These are phyloP conservation scores for Spizaetus ornatus DNA, from an alignment of 2,113 vertebrate genomes.

Conservation along the genomic window DNA sequence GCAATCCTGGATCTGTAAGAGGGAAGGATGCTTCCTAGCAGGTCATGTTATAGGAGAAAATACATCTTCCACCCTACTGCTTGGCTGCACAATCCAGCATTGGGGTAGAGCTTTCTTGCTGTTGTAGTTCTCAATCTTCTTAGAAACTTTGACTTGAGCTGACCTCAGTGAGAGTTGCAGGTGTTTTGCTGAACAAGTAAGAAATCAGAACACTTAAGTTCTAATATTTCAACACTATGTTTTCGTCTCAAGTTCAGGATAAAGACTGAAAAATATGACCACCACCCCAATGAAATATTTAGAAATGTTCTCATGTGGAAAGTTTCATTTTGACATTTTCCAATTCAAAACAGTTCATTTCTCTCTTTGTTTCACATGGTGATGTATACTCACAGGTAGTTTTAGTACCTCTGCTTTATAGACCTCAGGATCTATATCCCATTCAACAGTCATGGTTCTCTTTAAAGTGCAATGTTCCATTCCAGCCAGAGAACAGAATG, in stretches of 20 bases:
- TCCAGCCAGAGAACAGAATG: neutral
- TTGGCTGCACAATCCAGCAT: neutral
- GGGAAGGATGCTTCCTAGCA: neutral
- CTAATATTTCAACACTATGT: neutral
- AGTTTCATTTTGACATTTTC: neutral
- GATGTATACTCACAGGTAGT: neutral
- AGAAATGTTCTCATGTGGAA: neutral
- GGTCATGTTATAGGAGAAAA: neutral
- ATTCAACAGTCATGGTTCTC: neutral
- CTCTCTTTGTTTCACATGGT: neutral
- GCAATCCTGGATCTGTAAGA: neutral
- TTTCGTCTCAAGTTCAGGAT: neutral
- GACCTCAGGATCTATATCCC: neutral
- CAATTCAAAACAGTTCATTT: neutral
- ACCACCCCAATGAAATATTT: neutral
- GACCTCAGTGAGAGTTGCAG: neutral
- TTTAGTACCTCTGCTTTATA: neutral
- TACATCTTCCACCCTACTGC: neutral
- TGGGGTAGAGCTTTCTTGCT: neutral
- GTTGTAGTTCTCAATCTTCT: neutral
- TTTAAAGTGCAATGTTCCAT: neutral
- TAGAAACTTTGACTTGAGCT: neutral
- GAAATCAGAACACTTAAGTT: neutral
- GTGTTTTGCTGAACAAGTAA: neutral
- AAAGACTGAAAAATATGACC: neutral